Percentiles rank a stretch among this genome's conserved stretches.
Conservation (phyloP, 2,113 vertebrate genomes). For the Colinus virginianus region DNA sequence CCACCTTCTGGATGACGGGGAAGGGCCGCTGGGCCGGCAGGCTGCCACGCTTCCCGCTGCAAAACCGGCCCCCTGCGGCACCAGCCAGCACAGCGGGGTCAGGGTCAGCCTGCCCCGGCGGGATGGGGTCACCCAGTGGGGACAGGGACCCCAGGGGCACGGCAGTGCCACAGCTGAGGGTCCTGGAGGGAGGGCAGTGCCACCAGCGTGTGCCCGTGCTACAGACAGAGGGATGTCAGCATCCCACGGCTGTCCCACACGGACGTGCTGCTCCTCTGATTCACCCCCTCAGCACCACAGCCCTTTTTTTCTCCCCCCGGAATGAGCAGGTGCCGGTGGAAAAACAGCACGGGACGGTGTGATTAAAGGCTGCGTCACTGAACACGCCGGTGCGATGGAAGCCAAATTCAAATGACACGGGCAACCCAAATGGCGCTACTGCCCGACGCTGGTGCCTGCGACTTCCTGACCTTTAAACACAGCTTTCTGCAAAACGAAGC, state of each 20-base stretch:
- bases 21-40: constrained; percentile 3
- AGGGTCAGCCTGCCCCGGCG: accelerated
- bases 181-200: not conserved
- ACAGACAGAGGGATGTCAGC: not conserved
- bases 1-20: constrained; percentile 73
- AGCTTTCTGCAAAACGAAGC: not conserved
- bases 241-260: not conserved
- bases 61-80: constrained; percentile 74
- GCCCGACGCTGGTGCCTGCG: not conserved
- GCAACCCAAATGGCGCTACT: not conserved
- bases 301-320: constrained; percentile 5
- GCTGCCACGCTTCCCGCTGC: constrained; percentile 50
- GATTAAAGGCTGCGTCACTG: constrained; percentile 46
- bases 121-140: not conserved
- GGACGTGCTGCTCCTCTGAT: not conserved
- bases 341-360: not conserved
- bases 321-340: constrained; percentile 53
- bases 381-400: constrained; percentile 28
- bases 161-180: not conserved
- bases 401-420: constrained; percentile 22
- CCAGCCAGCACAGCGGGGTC: not conserved
- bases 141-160: not conserved
- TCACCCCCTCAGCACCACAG: not conserved
- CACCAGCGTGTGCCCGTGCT: not conserved
- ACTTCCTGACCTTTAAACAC: constrained; percentile 45